phyloP scores from a whole-genome alignment of 2,113 vertebrate species.

The Vulpes vulpes region DNA sequence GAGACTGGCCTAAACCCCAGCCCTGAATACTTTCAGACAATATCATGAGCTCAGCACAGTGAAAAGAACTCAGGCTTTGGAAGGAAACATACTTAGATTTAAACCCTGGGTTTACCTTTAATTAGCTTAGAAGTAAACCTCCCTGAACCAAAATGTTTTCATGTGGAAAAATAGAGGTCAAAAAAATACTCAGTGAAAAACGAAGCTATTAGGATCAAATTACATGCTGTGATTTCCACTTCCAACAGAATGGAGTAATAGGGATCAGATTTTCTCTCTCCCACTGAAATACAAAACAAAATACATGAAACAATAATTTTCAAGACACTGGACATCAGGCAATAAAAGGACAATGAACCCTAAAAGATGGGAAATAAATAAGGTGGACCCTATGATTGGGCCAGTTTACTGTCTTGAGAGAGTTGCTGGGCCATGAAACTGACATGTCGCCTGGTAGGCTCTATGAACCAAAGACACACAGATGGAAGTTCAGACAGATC shows the following conservation, averaged over 20 bases:
- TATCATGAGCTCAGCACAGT: not conserved
- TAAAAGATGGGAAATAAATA: not conserved
- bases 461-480: not conserved
- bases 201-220: not conserved
- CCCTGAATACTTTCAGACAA: not conserved
- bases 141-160: not conserved
- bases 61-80: not conserved
- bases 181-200: not conserved
- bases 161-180: not conserved
- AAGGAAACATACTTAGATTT: not conserved
- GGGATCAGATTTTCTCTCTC: not conserved
- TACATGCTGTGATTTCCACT: not conserved
- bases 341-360: not conserved
- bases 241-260: not conserved
- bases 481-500: not conserved
- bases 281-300: not conserved
- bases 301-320: not conserved
- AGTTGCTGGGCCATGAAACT: not conserved
- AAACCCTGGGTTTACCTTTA: not conserved
- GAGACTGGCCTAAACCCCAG: not conserved
- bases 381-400: not conserved
- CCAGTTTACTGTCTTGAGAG: not conserved
- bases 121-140: not conserved
- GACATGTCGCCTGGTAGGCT: not conserved
- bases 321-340: not conserved